Base-by-base conservation (phyloP, 2,888 invertebrate genomes). In the Odontothrips loti region DNA sequence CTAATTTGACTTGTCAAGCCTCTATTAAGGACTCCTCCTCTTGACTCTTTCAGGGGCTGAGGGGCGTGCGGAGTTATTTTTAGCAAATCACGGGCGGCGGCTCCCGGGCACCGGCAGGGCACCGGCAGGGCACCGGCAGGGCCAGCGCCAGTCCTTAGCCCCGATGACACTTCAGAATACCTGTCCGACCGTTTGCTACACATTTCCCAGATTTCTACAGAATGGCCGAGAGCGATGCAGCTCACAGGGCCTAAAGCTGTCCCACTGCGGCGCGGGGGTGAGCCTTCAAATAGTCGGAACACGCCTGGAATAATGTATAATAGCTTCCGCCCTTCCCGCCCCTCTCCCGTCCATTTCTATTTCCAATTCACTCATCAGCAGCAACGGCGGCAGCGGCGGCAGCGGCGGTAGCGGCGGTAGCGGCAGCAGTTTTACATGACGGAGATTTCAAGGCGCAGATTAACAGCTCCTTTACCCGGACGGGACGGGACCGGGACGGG, bases 391-490 rank as follows among this genome's bases (percentile, higher is more conserved):
- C 34, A 43, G 34, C 34, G 6, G 34, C 34, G 6, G 34, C 34
- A 43, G 34, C 34, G 6, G 34, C 34, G 6, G 34, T 6, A 43
- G 34, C 27, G n/a, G n/a, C n/a, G n/a, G n/a, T n/a, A 43, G 34
- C 34, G 6, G 34, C 34, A 43, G 34, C 27, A 75, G 68, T 27
- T 75, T 75, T 75, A 75, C 68, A 75, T 75, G 68, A 75, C 68
- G 68, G 68, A 75, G 68, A 75, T 75, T 75, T 27, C 23, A 12
- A 75, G 68, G 68, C 68, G 27, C 68, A 75, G 68, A 75, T 75
- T 75, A 75, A 75, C 34, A 43, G 34, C 68, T 23, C 68, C 68
- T 75, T 75, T 75, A 27, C 68, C 12, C 23, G 68, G 68, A 43
- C 34, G 34, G 34, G 34, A 43, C 34, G 58, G 58, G 58, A 15